These are phyloP conservation scores for Neodiprion lecontei DNA, from an alignment of 1,140 invertebrate genomes.

Conservation along the genomic window DNA sequence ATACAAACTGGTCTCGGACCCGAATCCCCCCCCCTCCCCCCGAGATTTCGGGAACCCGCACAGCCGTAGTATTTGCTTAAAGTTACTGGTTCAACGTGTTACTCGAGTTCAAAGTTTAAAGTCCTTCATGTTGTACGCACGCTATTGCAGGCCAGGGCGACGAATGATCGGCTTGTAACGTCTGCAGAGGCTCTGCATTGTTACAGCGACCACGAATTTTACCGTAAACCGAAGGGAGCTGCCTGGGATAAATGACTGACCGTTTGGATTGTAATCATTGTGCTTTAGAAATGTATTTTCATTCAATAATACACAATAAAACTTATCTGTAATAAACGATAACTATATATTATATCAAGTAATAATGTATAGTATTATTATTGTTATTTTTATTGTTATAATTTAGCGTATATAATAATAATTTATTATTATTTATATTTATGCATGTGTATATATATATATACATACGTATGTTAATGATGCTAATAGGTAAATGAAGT, in stretches of 20 bases:
- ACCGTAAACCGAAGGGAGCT: too few species aligned
- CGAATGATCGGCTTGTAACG: too few species aligned
- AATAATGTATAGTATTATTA: background rate
- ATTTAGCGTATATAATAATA: background rate
- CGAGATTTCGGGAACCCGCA: too few species aligned
- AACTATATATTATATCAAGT: conserved; percentile 8
- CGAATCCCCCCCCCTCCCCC: too few species aligned
- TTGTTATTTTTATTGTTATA: background rate
- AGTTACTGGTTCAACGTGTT: too few species aligned
- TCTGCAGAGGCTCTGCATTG: too few species aligned
- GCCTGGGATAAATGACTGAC: background rate
- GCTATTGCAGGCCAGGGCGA: too few species aligned
- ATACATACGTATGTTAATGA: background rate
- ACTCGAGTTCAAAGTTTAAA: too few species aligned
- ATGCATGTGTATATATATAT: background rate
- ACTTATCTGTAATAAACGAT: conserved; percentile 15
- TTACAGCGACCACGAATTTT: too few species aligned
- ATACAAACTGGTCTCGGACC: too few species aligned
- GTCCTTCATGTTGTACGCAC: too few species aligned
- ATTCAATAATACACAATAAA: conserved; percentile 15
- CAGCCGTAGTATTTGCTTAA: too few species aligned
- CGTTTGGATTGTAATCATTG: conserved; percentile 10
- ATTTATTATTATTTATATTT: background rate
- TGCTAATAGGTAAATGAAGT: conserved; percentile 6
- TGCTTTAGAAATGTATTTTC: conserved; percentile 18